Conservation (phyloP, 2,888 invertebrate species). For the Pycnomerus fuliginosus region DNA sequence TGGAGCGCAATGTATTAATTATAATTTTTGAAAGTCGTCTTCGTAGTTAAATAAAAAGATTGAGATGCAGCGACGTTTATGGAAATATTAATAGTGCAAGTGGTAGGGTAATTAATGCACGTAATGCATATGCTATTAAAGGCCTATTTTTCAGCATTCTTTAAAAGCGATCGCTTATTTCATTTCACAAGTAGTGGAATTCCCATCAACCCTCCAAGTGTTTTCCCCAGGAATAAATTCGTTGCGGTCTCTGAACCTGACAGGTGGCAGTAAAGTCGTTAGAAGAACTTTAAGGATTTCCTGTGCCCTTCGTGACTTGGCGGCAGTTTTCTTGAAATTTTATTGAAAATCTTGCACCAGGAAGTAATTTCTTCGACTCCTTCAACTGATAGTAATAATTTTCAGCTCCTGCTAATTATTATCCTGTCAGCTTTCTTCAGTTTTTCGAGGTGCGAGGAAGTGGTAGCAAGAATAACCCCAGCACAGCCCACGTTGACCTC, state of each 20-base stretch:
- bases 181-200: neutral
- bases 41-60: too few species aligned
- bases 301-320: constrained; percentile 24
- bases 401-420: neutral
- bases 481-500: constrained; percentile 9
- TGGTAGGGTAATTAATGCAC: too few species aligned
- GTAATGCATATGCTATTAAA: too few species aligned
- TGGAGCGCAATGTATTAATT: too few species aligned
- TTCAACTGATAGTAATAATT: too few species aligned
- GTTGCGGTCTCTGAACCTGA: constrained; percentile 45
- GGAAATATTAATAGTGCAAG: too few species aligned
- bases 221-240: constrained; percentile 48
- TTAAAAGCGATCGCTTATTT: too few species aligned
- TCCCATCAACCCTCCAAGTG: constrained; percentile 25
- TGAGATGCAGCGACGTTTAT: too few species aligned
- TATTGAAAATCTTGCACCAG: neutral
- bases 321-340: constrained; percentile 9
- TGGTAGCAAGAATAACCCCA: constrained; percentile 9
- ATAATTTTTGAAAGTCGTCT: too few species aligned
- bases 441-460: neutral
- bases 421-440: neutral
- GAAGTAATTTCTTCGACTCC: too few species aligned
- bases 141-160: too few species aligned
- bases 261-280: constrained; percentile 45
- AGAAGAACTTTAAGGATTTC: constrained; percentile 29